Evolutionary conservation across 1,140 invertebrate species (phyloP), one percentile per base, ranked within the genome.

Genomic region (Atopsyche davidsoni): DNA sequence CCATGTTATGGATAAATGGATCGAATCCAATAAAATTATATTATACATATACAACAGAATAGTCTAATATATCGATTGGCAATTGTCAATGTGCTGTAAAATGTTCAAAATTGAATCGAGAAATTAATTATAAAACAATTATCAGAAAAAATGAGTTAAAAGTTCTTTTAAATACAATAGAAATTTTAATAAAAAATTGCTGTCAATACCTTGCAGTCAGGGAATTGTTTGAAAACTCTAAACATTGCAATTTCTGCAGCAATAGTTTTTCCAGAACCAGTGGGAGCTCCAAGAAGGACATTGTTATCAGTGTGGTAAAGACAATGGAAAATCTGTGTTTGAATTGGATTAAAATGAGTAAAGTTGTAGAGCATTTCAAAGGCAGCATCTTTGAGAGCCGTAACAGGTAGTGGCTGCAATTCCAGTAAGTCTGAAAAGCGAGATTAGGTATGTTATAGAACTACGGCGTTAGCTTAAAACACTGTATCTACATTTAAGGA

Each of bases 231-330:
- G 59, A 99, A 95, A 0, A 96, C 82, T 55, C 94, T 75, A 62
- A 98, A 96, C 73, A 99, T 97, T 9, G 95, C 95, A 43, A 99
- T 82, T 74, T 99, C 97, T 0, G 97, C 96, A 7, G 89, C 92
- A 44, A 98, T 92, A 0, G 97, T 99, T 78, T 99, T 99, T 36
- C 97, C 97, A 0, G 95, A 98, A 3, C 96, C 96, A 3, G 97
- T 99, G 0, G 97, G 97, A 1, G 97, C 96, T 2, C 97, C 96
- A 9, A 99, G 71, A 1, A 99, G 72, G 2, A 96, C 86, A 68
- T 98, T 99, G 54, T 85, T 80, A 63, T 99, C 92, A 0, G 92
- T 95, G 66, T 98, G 86, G 69, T 97, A 99, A 0, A 98, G 73
- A 53, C 88, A 89, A 68, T 98, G 92, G 68, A 99, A 99, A 32